Evolutionary conservation across 2,888 invertebrate species (phyloP).

Genomic region (Periphyllus acericola): DNA sequence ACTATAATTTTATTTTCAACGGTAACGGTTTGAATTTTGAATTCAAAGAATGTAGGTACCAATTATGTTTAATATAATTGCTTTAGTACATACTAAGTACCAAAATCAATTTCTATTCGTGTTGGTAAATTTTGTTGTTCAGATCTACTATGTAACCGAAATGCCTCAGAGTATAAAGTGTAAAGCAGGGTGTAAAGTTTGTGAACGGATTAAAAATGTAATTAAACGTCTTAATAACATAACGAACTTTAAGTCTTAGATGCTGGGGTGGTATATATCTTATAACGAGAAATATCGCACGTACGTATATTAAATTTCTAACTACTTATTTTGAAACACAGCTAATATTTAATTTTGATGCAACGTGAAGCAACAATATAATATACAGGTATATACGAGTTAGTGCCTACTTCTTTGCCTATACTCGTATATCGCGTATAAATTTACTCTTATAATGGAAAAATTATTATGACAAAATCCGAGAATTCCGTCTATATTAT

Average conservation of each 20-base stretch:
- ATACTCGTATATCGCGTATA: too few species aligned
- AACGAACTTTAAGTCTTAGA: not conserved
- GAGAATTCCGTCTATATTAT: too few species aligned
- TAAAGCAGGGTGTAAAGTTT: not conserved
- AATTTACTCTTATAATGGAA: too few species aligned
- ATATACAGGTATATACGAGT: too few species aligned
- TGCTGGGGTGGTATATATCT: not conserved
- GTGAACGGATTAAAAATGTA: not conserved
- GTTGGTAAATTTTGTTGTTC: not conserved
- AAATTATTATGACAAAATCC: too few species aligned
- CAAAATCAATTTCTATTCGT: not conserved
- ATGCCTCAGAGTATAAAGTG: not conserved
- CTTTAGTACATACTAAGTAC: too few species aligned
- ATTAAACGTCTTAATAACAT: not conserved
- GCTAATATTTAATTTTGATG: not conserved
- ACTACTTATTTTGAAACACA: not conserved
- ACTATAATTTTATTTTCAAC: too few species aligned
- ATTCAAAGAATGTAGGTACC: not conserved
- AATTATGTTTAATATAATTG: not conserved
- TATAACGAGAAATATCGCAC: not conserved
- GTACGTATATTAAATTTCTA: not conserved
- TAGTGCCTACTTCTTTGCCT: too few species aligned
- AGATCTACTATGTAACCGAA: not conserved
- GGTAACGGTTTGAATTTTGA: not conserved
- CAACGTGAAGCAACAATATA: not conserved